These are phyloP conservation scores for Spicauda simplicius DNA, from an alignment of 2,888 invertebrate species.

Conservation along the genomic window DNA sequence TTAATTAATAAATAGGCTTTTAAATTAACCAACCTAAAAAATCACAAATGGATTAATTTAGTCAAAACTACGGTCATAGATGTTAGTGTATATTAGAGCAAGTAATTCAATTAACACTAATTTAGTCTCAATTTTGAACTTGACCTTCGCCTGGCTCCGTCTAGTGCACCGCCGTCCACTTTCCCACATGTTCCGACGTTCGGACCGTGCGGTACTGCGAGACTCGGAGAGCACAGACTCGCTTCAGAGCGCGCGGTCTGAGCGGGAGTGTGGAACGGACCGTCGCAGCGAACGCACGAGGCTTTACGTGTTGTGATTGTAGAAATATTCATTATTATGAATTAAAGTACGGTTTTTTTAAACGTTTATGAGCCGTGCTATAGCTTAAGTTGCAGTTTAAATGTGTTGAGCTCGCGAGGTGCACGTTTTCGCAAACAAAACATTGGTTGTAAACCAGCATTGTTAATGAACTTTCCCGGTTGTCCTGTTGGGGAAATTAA, in stretches of 20 bases:
- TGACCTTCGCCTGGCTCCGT: conserved; percentile 69
- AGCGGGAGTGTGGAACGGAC: conserved; percentile 22
- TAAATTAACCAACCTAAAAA: no score
- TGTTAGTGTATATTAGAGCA: background rate
- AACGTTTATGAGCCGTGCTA: background rate
- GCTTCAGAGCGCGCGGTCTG: conserved; percentile 5
- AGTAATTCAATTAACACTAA: background rate
- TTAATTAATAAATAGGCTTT: no score
- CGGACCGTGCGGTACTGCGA: conserved; percentile 32
- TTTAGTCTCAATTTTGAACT: conserved; percentile 58
- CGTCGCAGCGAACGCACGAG: conserved; percentile 16
- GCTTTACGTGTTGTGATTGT: conserved; percentile 27
- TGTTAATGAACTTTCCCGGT: conserved; percentile 2
- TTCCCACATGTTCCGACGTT: conserved; percentile 40
- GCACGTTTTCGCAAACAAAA: conserved; percentile 6
- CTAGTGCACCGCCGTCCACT: conserved; percentile 57
- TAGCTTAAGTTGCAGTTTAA: background rate
- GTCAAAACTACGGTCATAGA: no score
- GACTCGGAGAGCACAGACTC: no score
- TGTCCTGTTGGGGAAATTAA: background rate
- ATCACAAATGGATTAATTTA: no score
- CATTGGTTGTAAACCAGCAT: background rate
- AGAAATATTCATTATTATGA: conserved; percentile 16
- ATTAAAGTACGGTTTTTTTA: conserved; percentile 4
- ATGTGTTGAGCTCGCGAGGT: background rate